These are phyloP conservation scores for Acanthornis magna DNA, from an alignment of 2,797 vertebrate species.

Conservation along the genomic window DNA sequence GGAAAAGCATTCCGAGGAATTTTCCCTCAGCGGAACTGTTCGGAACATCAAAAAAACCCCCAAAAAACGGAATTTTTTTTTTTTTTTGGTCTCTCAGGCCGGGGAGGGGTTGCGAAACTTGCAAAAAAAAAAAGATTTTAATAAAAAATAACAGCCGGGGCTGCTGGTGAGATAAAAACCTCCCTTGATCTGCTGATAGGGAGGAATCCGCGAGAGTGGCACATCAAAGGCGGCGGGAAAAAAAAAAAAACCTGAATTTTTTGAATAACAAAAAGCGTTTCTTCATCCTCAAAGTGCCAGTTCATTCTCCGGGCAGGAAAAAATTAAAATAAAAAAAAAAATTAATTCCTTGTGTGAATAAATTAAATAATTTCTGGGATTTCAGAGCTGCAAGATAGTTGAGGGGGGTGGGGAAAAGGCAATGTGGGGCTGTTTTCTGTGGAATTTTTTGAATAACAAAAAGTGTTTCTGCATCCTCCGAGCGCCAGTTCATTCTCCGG, in stretches of 20 bases:
- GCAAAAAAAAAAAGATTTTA: neutral
- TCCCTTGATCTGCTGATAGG: conserved; percentile 48
- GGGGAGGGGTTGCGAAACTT: neutral
- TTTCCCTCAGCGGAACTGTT: neutral
- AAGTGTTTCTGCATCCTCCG: too few species aligned
- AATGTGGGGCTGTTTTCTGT: too few species aligned
- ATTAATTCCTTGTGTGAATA: too few species aligned
- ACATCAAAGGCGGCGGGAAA: conserved; percentile 37
- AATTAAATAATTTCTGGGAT: too few species aligned
- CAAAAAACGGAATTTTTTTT: too few species aligned
- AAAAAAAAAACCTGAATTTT: conserved; percentile 28
- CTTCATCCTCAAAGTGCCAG: neutral
- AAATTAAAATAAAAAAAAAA: too few species aligned
- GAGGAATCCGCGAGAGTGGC: neutral
- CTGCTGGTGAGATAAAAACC: conserved; percentile 29
- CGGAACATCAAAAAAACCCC: conserved; percentile 11
- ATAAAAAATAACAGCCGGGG: conserved; percentile 52
- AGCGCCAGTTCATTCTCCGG: too few species aligned
- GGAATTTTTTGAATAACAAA: too few species aligned
- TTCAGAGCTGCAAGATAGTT: too few species aligned
- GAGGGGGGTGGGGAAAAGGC: too few species aligned
- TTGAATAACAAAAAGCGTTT: neutral
- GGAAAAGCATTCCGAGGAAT: neutral
- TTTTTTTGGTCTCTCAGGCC: too few species aligned
- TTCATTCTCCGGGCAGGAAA: too few species aligned